Evolutionary conservation across 2,113 vertebrate species (phyloP).

Genomic region (Phodopus roborovskii): DNA sequence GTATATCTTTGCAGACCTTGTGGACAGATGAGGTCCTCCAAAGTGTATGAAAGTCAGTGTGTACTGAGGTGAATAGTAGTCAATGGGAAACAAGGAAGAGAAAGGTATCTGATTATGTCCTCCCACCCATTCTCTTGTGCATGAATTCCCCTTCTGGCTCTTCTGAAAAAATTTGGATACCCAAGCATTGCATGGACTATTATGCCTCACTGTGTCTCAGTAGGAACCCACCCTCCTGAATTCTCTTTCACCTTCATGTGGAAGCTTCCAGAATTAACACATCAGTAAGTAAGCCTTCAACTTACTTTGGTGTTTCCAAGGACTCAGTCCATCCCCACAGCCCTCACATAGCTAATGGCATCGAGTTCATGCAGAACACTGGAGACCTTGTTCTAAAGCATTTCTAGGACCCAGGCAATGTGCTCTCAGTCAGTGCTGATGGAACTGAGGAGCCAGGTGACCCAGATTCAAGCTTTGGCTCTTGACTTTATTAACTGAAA

Average conservation of each 20-base stretch:
- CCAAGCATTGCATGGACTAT: not conserved
- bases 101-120: not conserved
- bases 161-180: not conserved
- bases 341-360: rapidly evolving
- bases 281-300: not conserved
- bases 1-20: not conserved
- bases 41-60: not conserved
- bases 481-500: not conserved
- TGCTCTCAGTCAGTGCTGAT: not conserved
- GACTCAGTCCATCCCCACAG: not conserved
- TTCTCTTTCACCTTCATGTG: not conserved
- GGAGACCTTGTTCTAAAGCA: not conserved
- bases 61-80: not conserved
- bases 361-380: not conserved
- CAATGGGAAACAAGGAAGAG: not conserved
- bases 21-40: not conserved
- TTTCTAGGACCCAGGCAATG: conserved; percentile 20
- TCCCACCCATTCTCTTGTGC: not conserved
- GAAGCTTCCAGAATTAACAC: not conserved
- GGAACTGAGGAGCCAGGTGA: not conserved
- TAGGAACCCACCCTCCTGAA: not conserved
- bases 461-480: not conserved
- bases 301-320: not conserved
- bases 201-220: rapidly evolving
- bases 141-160: not conserved